phyloP scores from a whole-genome alignment of 2,113 vertebrate genomes.

The Sarotherodon lohbergeri region DNA sequence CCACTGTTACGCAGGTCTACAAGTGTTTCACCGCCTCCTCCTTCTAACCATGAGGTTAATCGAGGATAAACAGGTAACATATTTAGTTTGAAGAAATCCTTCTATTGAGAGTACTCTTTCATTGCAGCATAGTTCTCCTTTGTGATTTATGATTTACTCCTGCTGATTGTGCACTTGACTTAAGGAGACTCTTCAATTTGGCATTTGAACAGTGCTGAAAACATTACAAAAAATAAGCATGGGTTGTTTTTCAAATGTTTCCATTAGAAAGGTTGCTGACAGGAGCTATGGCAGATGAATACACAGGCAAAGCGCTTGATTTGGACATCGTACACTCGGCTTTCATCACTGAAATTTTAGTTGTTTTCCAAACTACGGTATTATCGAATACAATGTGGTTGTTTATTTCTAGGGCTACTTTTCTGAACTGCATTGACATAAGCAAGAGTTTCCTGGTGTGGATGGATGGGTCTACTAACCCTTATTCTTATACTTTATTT shows the following conservation, averaged over 20 bases:
- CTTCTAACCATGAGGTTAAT: not conserved
- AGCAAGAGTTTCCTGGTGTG: not conserved
- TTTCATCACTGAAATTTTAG: not conserved
- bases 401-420: not conserved
- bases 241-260: not conserved
- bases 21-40: not conserved
- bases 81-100: not conserved
- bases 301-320: not conserved
- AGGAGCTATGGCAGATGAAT: not conserved
- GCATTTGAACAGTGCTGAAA: not conserved
- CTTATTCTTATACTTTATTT: not conserved
- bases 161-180: not conserved
- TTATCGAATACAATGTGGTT: not conserved
- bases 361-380: accelerated
- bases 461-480: not conserved
- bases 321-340: not conserved
- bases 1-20: not conserved
- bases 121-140: not conserved
- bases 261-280: not conserved
- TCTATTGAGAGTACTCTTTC: not conserved
- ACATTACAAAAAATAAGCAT: not conserved
- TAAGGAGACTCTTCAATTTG: not conserved
- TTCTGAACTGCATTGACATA: accelerated
- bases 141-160: not conserved
- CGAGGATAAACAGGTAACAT: not conserved